phyloP scores from a whole-genome alignment of 2,797 vertebrate genomes.

The Hydrocynus forskahlii region DNA sequence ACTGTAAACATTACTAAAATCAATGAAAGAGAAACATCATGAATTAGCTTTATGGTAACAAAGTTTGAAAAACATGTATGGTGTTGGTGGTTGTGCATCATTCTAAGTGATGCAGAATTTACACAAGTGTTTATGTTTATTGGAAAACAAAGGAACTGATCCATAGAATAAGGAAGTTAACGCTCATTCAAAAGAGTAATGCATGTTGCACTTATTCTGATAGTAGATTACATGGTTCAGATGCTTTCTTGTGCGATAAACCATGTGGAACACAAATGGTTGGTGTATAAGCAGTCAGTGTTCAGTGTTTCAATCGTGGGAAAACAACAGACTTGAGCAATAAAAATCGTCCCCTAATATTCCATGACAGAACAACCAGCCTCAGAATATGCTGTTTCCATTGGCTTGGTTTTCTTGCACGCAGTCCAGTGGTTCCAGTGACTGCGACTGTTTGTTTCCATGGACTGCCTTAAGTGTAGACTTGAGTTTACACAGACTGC shows the following conservation, averaged over 20 bases:
- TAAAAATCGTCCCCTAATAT: background rate
- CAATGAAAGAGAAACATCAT: background rate
- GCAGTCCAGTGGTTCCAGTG: background rate
- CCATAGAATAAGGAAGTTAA: background rate
- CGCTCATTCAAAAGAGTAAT: background rate
- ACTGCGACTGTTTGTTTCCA: background rate
- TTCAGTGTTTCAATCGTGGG: background rate
- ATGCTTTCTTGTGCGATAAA: background rate
- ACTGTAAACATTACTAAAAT: background rate
- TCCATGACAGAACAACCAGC: background rate
- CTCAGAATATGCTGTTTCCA: background rate
- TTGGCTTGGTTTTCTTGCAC: constrained; percentile 2
- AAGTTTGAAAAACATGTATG: too few relatives aligned
- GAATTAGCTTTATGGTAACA: background rate
- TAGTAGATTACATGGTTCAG: background rate
- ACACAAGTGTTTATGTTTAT: background rate
- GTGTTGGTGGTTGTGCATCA: too few relatives aligned
- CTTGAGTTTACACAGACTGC: background rate
- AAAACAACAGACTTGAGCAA: background rate
- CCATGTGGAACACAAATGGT: background rate
- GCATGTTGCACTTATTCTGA: background rate
- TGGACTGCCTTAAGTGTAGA: background rate
- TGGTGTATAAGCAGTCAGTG: background rate
- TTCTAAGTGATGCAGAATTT: background rate
- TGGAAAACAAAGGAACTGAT: background rate